Evolutionary conservation across 2,888 invertebrate genomes (phyloP).

Genomic region (Himalopsyche anomala): DNA sequence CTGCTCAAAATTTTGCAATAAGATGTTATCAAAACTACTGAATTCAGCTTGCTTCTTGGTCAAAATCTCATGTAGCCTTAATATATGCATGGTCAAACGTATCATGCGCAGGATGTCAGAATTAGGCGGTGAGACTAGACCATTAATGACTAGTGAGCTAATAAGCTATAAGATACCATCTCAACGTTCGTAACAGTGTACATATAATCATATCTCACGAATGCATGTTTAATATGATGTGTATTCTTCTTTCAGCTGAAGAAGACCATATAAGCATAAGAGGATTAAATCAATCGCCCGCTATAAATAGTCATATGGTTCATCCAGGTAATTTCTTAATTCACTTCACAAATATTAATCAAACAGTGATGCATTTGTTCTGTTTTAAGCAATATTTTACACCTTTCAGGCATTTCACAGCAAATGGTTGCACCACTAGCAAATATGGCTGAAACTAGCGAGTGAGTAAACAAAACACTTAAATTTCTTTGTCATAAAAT

Average conservation of each 20-base stretch:
- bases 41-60: no score
- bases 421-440: constrained; percentile 79
- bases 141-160: no score
- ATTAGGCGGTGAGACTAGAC: no score
- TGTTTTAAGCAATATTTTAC: not conserved
- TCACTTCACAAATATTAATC: not conserved
- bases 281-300: constrained; percentile 69
- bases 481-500: not conserved
- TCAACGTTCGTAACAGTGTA: no score
- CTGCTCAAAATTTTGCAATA: no score
- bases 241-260: constrained; percentile 77
- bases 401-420: constrained; percentile 66
- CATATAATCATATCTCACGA: no score
- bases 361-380: not conserved
- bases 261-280: constrained; percentile 82
- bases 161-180: no score
- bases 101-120: no score
- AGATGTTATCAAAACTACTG: no score
- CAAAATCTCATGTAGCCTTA: no score
- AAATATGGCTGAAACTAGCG: constrained; percentile 81
- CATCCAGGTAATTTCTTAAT: constrained; percentile 53
- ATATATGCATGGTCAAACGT: no score
- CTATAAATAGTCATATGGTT: constrained; percentile 59
- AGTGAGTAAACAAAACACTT: constrained; percentile 73
- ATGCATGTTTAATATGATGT: not conserved